phyloP scores from a whole-genome alignment of 2,797 vertebrate species.

The Myotis vivesi region DNA sequence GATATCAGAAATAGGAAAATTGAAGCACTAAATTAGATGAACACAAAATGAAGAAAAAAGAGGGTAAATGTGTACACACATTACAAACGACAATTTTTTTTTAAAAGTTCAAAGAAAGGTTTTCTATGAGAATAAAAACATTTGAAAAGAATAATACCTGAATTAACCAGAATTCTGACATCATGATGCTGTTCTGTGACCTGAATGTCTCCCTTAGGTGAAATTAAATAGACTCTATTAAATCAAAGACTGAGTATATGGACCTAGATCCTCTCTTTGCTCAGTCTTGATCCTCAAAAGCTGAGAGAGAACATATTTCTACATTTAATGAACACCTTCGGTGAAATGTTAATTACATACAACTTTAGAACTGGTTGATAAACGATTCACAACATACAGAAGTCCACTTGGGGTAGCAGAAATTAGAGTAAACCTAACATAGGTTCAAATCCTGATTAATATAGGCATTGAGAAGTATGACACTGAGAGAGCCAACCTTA shows the following conservation, averaged over 20 bases:
- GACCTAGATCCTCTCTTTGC: constrained; percentile 9
- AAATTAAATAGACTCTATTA: constrained; percentile 45
- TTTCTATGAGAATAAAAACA: constrained; percentile 17
- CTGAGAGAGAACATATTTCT: background rate
- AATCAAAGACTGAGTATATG: background rate
- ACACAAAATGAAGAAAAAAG: constrained; percentile 49
- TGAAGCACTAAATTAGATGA: constrained; percentile 19
- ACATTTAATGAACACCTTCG: constrained; percentile 27
- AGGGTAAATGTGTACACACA: background rate
- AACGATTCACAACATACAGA: background rate
- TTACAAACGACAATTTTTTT: constrained; percentile 5
- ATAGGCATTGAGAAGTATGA: background rate
- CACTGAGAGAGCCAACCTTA: background rate
- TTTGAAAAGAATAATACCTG: background rate
- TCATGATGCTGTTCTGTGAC: background rate
- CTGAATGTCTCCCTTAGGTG: background rate
- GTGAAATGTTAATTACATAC: constrained; percentile 22
- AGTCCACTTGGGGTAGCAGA: background rate
- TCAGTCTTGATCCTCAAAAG: constrained; percentile 29
- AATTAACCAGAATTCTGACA: constrained; percentile 56
- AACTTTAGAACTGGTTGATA: background rate
- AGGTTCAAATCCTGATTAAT: background rate
- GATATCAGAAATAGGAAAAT: constrained; percentile 5
- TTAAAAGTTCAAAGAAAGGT: background rate
- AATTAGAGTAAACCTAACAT: background rate